Evolutionary conservation across 2,888 invertebrate species (phyloP), one percentile per base, ranked within the genome.

Genomic region (Dryomyza anilis): DNA sequence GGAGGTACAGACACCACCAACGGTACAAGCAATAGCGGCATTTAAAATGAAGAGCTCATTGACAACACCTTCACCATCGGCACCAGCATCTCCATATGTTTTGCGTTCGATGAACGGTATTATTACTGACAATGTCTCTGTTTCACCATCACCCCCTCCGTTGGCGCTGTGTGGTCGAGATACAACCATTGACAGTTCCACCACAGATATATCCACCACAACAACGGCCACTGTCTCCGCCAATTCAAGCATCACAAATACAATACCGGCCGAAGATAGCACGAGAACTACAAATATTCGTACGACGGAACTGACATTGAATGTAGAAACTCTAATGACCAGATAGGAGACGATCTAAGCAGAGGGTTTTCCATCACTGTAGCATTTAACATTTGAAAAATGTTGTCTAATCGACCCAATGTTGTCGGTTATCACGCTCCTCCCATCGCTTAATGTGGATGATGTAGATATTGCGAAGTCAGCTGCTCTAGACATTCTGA

Each of bases 271-370:
- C 5, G 71, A 72, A 10, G 69, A 70, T n/a, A 65, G 48, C 30
- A 71, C 64, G 23, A n/a, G n/a, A n/a, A n/a, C n/a, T n/a, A n/a
- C n/a, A n/a, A 70, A 68, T 50, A 62, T 65, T 14, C 67, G 71
- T 21, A 72, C 73, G 16, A 73, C 73, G n/a, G 82, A 82, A 72
- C 72, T 82, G 36, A 75, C 77, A 6, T 70, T 82, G 5, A 82
- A 78, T 64, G 79, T 79, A 66, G 79, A 77, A 64, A 73, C 79
- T 10, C 71, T 82, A 33, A 63, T 81, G 56, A 76, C 76, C 66
- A 83, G 83, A 79, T 83, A 83, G 81, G 78, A 71, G 64, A 80
- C 81, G 72, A 73, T 82, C 72, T 81, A 81, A 79, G 59, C 5
- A 19, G 39, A 6, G 33, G 7, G 2, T 43, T n/a, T n/a, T n/a